Evolutionary conservation across 2,888 invertebrate species (phyloP), one percentile per base, ranked within the genome.

Genomic region (Dolichomitus sp.): DNA sequence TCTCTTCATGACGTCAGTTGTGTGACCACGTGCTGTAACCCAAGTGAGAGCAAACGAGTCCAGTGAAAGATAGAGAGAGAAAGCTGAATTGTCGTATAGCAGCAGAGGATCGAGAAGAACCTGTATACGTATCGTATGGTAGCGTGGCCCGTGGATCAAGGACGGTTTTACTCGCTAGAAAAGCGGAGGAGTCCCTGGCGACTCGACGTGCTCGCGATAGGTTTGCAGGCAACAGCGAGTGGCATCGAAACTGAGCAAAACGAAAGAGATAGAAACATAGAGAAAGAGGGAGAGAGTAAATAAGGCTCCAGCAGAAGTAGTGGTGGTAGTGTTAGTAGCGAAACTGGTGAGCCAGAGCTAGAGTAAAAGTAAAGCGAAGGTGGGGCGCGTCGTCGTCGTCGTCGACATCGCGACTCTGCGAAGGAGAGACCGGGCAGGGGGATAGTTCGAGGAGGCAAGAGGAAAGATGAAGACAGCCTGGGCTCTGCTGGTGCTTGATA

Each of bases 111-210:
- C 42, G 65, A 76, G 59, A 50, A 65, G 54, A 68, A 63, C 68
- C 63, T 69, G 80, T 73, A 72, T 75, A 77, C 40, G 48, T 45
- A 89, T 86, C 89, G 88, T 88, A 87, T 89, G 89, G 88, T 40
- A 91, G 89, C 90, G 91, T 91, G 92, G 91, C 91, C 90, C 90
- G 88, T 90, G 91, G 92, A 92, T 92, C 92, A 92, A 92, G 92
- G 92, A 92, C 92, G 92, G 89, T 91, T 92, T 91, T 91, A 91
- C 91, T 91, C 91, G 90, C 89, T 61, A 63, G 59, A 81, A 88
- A 87, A 90, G 88, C 88, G 87, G 86, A 86, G 84, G 52, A 77
- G 81, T 37, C 61, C 88, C 89, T 87, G 87, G 86, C 86, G 87
- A 86, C 85, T 87, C 88, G 82, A 57, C n/a, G 19, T 4, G 40